A percentile compares a stretch with the other conserved stretches of the same genome.
These are phyloP conservation scores for Manis pentadactyla DNA, from an alignment of 2,797 vertebrate species.

Conservation along the genomic window DNA sequence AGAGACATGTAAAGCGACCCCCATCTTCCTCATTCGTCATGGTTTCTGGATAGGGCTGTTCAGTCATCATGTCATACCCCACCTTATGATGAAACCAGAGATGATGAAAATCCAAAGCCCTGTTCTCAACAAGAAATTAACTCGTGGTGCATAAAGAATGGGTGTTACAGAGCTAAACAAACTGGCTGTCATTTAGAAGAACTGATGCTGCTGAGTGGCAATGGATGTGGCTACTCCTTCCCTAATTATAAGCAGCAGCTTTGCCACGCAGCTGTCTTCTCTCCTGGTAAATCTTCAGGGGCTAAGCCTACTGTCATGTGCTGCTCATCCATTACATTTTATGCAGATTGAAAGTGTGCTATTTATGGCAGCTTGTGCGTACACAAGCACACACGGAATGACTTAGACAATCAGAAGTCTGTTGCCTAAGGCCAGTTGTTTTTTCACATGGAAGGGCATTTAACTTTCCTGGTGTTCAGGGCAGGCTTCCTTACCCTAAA, in stretches of 20 bases:
- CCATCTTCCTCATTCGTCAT: conserved; percentile 8
- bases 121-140: conserved; percentile 41
- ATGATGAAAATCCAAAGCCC: neutral
- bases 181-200: neutral
- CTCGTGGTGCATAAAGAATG: neutral
- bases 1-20: neutral
- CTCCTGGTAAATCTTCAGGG: conserved; percentile 31
- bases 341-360: conserved; percentile 78
- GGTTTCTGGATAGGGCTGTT: neutral
- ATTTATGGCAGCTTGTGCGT: conserved; percentile 72
- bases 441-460: conserved; percentile 1
- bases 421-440: conserved; percentile 12
- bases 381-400: conserved; percentile 35
- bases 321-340: conserved; percentile 77
- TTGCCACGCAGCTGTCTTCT: conserved; percentile 33
- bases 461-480: neutral
- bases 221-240: neutral
- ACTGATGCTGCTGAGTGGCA: neutral
- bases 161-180: neutral
- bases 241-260: conserved; percentile 52
- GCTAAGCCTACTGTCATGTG: conserved; percentile 67
- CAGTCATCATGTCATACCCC: neutral
- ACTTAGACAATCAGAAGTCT: conserved; percentile 70
- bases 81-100: neutral
- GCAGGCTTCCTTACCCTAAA: neutral